phyloP scores from a whole-genome alignment of 2,113 vertebrate genomes.

The Copsychus sechellarum region DNA sequence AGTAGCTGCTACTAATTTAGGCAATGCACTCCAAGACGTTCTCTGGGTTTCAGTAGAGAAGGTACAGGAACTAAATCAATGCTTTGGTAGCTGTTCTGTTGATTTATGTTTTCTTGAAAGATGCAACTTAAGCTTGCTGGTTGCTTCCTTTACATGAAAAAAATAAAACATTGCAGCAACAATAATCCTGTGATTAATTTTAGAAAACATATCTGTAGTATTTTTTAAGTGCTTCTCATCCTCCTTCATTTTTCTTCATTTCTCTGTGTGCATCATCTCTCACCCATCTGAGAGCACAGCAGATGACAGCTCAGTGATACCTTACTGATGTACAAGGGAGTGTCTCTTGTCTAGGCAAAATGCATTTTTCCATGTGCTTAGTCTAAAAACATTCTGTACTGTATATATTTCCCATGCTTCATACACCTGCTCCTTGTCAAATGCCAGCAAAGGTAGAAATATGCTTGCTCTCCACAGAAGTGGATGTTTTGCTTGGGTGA shows the following conservation, averaged over 20 bases:
- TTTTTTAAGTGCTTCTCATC: not conserved
- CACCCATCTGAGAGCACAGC: not conserved
- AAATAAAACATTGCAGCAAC: not conserved
- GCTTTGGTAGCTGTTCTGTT: not conserved
- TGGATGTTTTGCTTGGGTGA: slow-evolving; percentile 7
- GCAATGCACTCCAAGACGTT: not conserved
- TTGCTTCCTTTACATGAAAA: not conserved
- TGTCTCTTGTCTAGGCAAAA: not conserved
- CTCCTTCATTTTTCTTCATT: not conserved
- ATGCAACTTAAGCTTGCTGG: not conserved
- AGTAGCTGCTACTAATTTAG: not conserved
- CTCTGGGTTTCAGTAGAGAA: not conserved
- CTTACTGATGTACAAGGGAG: not conserved
- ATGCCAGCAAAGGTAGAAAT: not conserved
- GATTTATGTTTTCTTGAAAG: not conserved
- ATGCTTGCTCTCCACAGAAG: not conserved
- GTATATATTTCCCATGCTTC: not conserved
- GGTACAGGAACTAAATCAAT: not conserved
- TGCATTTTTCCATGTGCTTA: not conserved
- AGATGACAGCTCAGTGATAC: not conserved
- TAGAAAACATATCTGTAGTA: not conserved
- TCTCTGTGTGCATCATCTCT: not conserved
- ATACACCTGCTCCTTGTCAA: slow-evolving; percentile 9
- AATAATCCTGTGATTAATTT: not conserved
- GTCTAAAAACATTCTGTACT: not conserved